phyloP scores from a whole-genome alignment of 1,140 invertebrate genomes.

The Drosophila littoralis region DNA sequence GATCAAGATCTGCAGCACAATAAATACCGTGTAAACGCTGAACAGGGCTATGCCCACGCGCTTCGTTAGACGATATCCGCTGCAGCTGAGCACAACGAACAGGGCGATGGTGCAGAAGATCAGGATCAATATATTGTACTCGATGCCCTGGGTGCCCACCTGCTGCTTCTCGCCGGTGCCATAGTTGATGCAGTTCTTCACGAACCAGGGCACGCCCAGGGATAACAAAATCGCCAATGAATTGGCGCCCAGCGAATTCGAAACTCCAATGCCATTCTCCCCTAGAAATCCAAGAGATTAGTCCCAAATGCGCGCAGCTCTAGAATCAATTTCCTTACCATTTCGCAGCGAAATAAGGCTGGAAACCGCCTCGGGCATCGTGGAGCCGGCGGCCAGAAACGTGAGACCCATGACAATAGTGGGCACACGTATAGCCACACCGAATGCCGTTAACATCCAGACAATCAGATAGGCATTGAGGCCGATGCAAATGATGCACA shows the following conservation, averaged over 20 bases:
- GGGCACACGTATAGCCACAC: conserved; percentile 90
- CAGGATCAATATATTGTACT: conserved; percentile 87
- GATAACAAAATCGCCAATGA: conserved; percentile 94
- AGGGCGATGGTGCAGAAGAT: conserved; percentile 86
- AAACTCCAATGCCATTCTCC: conserved; percentile 93
- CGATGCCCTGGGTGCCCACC: conserved; percentile 85
- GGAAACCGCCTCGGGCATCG: conserved; percentile 94
- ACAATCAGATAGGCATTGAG: conserved; percentile 93
- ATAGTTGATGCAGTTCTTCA: conserved; percentile 87
- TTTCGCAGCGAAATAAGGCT: conserved; percentile 92
- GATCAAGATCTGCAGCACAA: conserved; percentile 80
- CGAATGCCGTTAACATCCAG: conserved; percentile 96
- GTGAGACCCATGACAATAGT: conserved; percentile 96
- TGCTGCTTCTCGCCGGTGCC: conserved; percentile 80
- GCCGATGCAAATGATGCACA: conserved; percentile 95
- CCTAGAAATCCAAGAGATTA: conserved; percentile 85
- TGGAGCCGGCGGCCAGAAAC: conserved; percentile 93
- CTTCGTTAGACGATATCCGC: conserved; percentile 86
- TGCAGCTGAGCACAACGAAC: conserved; percentile 86
- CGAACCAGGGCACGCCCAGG: conserved; percentile 93
- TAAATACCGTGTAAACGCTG: conserved; percentile 87
- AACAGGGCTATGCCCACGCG: conserved; percentile 87
- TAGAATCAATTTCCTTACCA: conserved; percentile 86
- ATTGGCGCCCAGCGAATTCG: conserved; percentile 93
- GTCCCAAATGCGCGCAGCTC: no score